Conservation (phyloP, 2,888 invertebrate species). For the Andrena trimmerana region DNA sequence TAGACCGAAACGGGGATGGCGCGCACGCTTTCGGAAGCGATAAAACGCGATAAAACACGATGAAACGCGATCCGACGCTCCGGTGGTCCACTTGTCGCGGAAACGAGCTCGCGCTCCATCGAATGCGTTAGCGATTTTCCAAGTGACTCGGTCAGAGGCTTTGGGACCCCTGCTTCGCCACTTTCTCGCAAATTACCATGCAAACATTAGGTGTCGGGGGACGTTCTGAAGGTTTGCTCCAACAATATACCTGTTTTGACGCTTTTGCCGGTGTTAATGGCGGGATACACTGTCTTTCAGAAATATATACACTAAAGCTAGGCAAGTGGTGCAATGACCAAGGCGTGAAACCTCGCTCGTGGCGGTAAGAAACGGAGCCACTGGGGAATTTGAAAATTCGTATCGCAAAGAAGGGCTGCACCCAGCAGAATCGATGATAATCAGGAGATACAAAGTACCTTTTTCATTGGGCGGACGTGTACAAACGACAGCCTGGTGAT, state of each 20-base stretch:
- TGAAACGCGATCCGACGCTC: not conserved
- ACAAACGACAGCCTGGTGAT: not conserved
- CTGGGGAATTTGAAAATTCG: too few relatives aligned
- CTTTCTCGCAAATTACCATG: not conserved
- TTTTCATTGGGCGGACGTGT: not conserved
- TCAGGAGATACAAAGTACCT: not conserved
- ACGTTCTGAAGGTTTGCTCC: too few relatives aligned
- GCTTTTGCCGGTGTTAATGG: too few relatives aligned
- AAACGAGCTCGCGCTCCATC: not conserved
- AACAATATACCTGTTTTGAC: too few relatives aligned
- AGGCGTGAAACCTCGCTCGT: too few relatives aligned
- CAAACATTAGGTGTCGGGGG: not conserved
- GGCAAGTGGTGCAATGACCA: too few relatives aligned
- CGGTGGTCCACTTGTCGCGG: constrained; percentile 23
- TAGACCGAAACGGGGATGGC: constrained; percentile 51
- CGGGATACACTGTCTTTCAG: too few relatives aligned
- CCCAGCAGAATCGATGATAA: too few relatives aligned
- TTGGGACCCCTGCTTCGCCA: not conserved
- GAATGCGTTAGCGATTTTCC: not conserved
- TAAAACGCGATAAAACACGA: constrained; percentile 34
- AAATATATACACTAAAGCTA: too few relatives aligned
- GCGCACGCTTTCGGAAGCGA: constrained; percentile 42
- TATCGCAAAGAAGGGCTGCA: too few relatives aligned
- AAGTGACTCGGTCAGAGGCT: not conserved
- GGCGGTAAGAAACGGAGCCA: too few relatives aligned